Percentiles rank a stretch among this genome's conserved stretches.
Evolutionary conservation across 1,140 invertebrate genomes (phyloP).

Genomic region (Drosophila elegans): DNA sequence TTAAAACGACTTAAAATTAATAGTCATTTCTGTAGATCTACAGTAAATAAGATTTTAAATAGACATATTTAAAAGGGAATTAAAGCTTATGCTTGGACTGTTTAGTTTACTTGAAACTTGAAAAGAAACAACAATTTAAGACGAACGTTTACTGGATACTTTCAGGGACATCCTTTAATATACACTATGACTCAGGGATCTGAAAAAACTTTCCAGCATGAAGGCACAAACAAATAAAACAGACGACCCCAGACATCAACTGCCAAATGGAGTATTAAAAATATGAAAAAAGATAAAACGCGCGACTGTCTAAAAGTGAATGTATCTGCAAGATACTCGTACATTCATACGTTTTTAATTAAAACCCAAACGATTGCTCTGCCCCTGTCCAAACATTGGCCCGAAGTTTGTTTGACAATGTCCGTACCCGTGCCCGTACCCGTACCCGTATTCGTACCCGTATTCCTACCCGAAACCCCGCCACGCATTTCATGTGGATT

Average conservation of each 20-base stretch:
- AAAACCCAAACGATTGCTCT: slow-evolving; percentile 27
- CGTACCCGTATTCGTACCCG: neutral
- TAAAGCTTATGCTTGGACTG: too few relatives aligned
- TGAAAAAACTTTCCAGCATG: neutral
- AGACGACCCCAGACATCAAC: slow-evolving; percentile 7
- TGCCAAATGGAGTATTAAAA: slow-evolving; percentile 3
- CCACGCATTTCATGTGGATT: slow-evolving; percentile 13
- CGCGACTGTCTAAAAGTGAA: slow-evolving; percentile 46
- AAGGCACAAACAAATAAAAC: neutral
- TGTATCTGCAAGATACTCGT: slow-evolving; percentile 35
- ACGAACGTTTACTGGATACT: neutral
- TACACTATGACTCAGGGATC: neutral
- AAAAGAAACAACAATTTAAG: neutral
- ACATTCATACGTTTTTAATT: slow-evolving; percentile 49
- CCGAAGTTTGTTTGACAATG: slow-evolving; percentile 66
- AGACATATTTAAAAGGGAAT: too few relatives aligned
- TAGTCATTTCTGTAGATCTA: too few relatives aligned
- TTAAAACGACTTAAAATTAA: too few relatives aligned
- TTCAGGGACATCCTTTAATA: neutral
- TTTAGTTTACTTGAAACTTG: too few relatives aligned
- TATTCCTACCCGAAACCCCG: neutral
- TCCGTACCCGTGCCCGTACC: slow-evolving; percentile 19
- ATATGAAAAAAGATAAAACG: slow-evolving; percentile 2
- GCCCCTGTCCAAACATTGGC: slow-evolving; percentile 55
- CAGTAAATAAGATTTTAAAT: too few relatives aligned